Evolutionary conservation across 2,797 vertebrate species (phyloP).

Genomic region (Microcaecilia unicolor): DNA sequence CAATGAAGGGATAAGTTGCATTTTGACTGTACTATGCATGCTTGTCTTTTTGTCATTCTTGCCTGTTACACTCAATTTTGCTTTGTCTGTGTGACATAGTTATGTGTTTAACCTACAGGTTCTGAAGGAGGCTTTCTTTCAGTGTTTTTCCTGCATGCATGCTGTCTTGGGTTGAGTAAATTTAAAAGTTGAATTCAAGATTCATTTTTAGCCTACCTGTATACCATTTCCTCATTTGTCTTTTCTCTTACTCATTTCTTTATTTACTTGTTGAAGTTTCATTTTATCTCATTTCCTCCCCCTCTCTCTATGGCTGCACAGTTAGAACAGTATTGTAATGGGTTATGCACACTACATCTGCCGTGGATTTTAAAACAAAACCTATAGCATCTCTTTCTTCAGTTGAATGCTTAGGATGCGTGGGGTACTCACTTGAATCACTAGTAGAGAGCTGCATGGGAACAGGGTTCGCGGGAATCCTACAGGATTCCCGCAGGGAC

Average conservation of each 20-base stretch:
- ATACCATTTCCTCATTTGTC: neutral
- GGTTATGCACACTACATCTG: neutral
- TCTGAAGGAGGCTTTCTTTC: constrained; percentile 11
- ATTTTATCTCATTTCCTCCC: too few species aligned
- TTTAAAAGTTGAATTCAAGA: constrained; percentile 1
- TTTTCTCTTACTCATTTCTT: too few species aligned
- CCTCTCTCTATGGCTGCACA: constrained; percentile 1
- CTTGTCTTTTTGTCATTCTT: neutral
- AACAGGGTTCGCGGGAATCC: too few species aligned
- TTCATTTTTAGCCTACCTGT: constrained; percentile 22
- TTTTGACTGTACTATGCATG: constrained; percentile 1
- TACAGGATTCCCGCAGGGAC: too few species aligned
- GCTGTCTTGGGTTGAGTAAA: constrained; percentile 6
- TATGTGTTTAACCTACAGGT: constrained; percentile 6
- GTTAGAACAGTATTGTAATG: neutral
- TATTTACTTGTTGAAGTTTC: neutral
- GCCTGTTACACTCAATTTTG: neutral
- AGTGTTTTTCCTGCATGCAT: constrained; percentile 5
- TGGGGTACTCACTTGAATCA: too few species aligned
- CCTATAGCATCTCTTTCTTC: too few species aligned
- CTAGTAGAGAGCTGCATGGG: too few species aligned
- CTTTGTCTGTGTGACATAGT: neutral
- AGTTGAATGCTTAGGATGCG: too few species aligned
- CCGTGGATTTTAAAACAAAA: neutral
- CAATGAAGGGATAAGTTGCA: constrained; percentile 1